Evolutionary conservation across 2,113 vertebrate species (phyloP).

Genomic region (Willisornis vidua): DNA sequence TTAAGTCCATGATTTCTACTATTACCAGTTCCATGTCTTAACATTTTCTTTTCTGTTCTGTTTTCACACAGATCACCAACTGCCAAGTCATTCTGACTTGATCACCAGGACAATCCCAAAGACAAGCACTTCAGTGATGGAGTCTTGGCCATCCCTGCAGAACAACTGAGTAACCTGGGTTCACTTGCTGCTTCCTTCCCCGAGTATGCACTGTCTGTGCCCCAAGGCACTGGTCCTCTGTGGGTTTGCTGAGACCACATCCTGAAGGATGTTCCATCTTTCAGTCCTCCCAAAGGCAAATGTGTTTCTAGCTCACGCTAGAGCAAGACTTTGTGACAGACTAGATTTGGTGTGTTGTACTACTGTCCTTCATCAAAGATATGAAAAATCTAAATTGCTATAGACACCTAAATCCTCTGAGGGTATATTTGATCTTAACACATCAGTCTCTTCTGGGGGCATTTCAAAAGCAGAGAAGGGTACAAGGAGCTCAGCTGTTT

Average conservation of each 20-base stretch:
- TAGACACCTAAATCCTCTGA: neutral
- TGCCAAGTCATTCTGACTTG: neutral
- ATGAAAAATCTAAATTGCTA: neutral
- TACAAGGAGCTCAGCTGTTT: neutral
- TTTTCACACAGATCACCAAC: neutral
- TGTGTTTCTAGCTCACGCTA: neutral
- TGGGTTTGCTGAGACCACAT: neutral
- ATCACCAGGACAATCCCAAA: neutral
- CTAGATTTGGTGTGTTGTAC: neutral
- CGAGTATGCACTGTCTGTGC: accelerated
- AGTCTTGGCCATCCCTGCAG: neutral
- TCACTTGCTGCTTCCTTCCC: neutral
- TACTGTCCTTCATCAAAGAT: neutral
- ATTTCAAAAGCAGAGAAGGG: neutral
- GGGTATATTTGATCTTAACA: neutral
- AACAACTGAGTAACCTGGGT: neutral
- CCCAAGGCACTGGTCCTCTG: neutral
- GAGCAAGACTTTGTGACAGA: neutral
- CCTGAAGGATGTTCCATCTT: neutral
- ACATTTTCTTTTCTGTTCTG: neutral
- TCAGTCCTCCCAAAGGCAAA: neutral
- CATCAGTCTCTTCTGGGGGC: neutral
- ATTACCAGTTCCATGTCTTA: neutral
- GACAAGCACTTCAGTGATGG: neutral
- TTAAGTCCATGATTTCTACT: neutral